A percentile compares a stretch with the other conserved stretches of the same genome.
Evolutionary conservation across 1,140 invertebrate species (phyloP).

Genomic region (Camponotus floridanus): DNA sequence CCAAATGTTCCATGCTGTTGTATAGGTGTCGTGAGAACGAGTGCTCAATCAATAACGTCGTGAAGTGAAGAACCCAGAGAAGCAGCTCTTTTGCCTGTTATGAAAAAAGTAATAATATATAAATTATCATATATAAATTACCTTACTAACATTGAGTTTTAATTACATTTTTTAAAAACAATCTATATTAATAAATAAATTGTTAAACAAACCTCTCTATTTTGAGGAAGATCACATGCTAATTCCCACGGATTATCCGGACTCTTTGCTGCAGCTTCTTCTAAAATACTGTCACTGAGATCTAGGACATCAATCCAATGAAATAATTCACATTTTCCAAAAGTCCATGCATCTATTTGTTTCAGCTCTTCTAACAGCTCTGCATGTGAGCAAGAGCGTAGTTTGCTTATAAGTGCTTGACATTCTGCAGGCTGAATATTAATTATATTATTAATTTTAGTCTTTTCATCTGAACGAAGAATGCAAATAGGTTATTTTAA

Average conservation of each 20-base stretch:
- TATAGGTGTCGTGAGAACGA: conserved; percentile 96
- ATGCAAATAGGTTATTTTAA: background rate
- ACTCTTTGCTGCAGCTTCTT: conserved; percentile 90
- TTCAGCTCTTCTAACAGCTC: conserved; percentile 92
- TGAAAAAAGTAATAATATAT: conserved; percentile 68
- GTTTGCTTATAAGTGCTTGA: conserved; percentile 92
- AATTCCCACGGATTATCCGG: conserved; percentile 92
- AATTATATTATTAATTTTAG: conserved; percentile 15
- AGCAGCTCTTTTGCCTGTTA: conserved; percentile 91
- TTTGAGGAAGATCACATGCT: conserved; percentile 91
- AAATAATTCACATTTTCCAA: conserved; percentile 96
- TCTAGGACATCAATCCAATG: conserved; percentile 97
- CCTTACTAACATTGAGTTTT: background rate
- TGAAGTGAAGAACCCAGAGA: conserved; percentile 93
- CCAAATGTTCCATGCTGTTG: conserved; percentile 96
- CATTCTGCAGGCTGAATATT: conserved; percentile 92
- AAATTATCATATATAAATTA: conserved; percentile 10
- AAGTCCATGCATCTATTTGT: conserved; percentile 94
- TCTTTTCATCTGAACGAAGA: conserved; percentile 20
- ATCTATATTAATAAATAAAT: background rate
- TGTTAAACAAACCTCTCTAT: conserved; percentile 86
- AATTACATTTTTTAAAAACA: background rate
- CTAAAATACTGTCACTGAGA: conserved; percentile 93
- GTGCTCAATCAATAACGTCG: conserved; percentile 95
- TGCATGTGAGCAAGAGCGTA: conserved; percentile 90